Evolutionary conservation across 2,888 invertebrate genomes (phyloP).

Genomic region (Adela reaumurella): DNA sequence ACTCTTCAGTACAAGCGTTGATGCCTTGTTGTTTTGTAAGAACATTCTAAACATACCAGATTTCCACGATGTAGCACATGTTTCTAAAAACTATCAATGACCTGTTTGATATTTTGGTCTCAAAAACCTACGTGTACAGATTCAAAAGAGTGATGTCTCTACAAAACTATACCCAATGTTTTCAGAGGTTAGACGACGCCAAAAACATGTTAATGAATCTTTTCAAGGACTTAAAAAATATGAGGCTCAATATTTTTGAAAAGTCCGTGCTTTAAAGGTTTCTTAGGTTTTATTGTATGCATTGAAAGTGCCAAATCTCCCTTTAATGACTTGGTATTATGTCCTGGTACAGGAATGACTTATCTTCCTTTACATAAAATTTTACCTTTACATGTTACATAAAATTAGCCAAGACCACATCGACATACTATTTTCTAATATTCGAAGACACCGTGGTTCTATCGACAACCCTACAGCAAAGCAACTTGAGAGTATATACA

Average conservation of each 20-base stretch:
- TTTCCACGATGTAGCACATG: neutral
- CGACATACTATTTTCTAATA: conserved; percentile 2
- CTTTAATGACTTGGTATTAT: no score
- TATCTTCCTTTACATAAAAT: no score
- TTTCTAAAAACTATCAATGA: conserved; percentile 6
- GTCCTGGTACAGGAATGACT: no score
- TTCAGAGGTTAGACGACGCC: neutral
- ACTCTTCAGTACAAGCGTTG: conserved; percentile 11
- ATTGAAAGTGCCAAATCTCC: conserved; percentile 5
- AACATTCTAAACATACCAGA: neutral
- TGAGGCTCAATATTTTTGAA: conserved; percentile 1
- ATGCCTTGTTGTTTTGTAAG: conserved; percentile 7
- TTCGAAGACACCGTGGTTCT: conserved; percentile 2
- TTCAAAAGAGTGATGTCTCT: conserved; percentile 5
- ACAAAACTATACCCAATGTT: conserved; percentile 3
- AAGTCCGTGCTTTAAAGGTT: conserved; percentile 5
- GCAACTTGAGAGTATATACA: conserved; percentile 1
- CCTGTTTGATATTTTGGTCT: conserved; percentile 7
- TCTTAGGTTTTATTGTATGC: conserved; percentile 6
- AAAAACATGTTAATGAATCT: no score
- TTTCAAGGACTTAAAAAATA: no score
- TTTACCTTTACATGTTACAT: no score
- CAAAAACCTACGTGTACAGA: conserved; percentile 4
- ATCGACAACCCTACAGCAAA: conserved; percentile 2
- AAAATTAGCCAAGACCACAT: conserved; percentile 4